These are phyloP conservation scores for Pontoporia blainvillei DNA, from an alignment of 2,113 vertebrate genomes.

Conservation along the genomic window DNA sequence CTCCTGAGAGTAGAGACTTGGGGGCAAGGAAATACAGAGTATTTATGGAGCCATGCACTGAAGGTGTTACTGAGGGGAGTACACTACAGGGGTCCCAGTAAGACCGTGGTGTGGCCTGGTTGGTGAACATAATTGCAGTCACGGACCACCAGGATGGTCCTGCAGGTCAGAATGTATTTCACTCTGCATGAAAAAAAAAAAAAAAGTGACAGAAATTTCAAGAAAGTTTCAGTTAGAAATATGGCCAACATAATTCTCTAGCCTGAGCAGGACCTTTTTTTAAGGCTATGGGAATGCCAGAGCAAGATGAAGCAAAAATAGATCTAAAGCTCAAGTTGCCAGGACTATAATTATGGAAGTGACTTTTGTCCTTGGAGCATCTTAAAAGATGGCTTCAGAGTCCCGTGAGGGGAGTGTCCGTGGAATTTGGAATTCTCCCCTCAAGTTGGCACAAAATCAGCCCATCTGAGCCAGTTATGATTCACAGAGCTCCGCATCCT, in stretches of 20 bases:
- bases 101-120: not conserved
- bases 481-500: conserved; percentile 27
- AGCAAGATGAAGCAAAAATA: conserved; percentile 67
- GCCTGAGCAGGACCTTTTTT: conserved; percentile 2
- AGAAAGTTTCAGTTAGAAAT: not conserved
- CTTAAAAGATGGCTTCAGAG: conserved; percentile 69
- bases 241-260: not conserved
- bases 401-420: conserved; percentile 64
- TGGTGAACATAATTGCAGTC: not conserved
- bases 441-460: conserved; percentile 40
- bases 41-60: not conserved
- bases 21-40: not conserved
- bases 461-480: not conserved
- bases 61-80: not conserved
- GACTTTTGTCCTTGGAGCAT: conserved; percentile 72
- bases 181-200: not conserved
- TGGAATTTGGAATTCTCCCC: conserved; percentile 61
- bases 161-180: not conserved
- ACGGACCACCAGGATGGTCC: not conserved
- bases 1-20: not conserved
- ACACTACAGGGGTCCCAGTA: not conserved
- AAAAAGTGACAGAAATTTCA: not conserved
- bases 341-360: conserved; percentile 70
- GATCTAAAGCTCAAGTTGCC: conserved; percentile 55
- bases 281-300: conserved; percentile 51